phyloP scores from a whole-genome alignment of 1,140 invertebrate genomes.

The Mamestra configurata region DNA sequence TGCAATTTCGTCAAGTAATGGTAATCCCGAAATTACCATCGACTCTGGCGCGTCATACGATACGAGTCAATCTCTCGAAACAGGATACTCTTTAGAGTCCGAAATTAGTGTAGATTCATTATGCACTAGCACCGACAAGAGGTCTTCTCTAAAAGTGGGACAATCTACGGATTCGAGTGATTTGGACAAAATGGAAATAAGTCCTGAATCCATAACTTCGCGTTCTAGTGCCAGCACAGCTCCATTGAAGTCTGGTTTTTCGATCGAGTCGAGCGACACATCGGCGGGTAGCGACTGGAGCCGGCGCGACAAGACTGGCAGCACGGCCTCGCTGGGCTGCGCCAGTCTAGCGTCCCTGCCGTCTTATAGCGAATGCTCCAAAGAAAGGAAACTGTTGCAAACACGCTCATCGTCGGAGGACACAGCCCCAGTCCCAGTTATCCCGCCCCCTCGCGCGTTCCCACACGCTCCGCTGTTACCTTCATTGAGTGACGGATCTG shows the following conservation, averaged over 20 bases:
- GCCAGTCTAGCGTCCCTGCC: slow-evolving; percentile 90
- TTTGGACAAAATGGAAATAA: slow-evolving; percentile 87
- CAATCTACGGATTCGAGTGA: slow-evolving; percentile 87
- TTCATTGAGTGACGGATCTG: slow-evolving; percentile 92
- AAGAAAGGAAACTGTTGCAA: slow-evolving; percentile 83
- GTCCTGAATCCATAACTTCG: slow-evolving; percentile 86
- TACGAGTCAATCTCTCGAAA: slow-evolving; percentile 85
- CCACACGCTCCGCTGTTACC: slow-evolving; percentile 87
- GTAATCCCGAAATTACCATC: slow-evolving; percentile 87
- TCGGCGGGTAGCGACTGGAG: slow-evolving; percentile 89
- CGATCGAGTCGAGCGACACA: slow-evolving; percentile 90
- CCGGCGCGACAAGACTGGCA: slow-evolving; percentile 85
- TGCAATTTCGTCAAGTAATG: slow-evolving; percentile 84
- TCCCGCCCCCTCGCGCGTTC: slow-evolving; percentile 77
- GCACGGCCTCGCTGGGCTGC: slow-evolving; percentile 88
- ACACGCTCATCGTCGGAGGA: slow-evolving; percentile 83
- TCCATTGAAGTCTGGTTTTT: slow-evolving; percentile 87
- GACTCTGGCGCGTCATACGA: slow-evolving; percentile 82
- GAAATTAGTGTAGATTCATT: slow-evolving; percentile 87
- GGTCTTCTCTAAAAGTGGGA: slow-evolving; percentile 86
- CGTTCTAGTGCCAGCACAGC: slow-evolving; percentile 84
- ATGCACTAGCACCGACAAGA: slow-evolving; percentile 84
- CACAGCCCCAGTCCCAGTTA: slow-evolving; percentile 74
- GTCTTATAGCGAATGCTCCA: slow-evolving; percentile 89
- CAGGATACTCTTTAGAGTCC: slow-evolving; percentile 86